A percentile compares a stretch with the other conserved stretches of the same genome.
phyloP scores from a whole-genome alignment of 2,797 vertebrate genomes.

The Girardinus metallicus region DNA sequence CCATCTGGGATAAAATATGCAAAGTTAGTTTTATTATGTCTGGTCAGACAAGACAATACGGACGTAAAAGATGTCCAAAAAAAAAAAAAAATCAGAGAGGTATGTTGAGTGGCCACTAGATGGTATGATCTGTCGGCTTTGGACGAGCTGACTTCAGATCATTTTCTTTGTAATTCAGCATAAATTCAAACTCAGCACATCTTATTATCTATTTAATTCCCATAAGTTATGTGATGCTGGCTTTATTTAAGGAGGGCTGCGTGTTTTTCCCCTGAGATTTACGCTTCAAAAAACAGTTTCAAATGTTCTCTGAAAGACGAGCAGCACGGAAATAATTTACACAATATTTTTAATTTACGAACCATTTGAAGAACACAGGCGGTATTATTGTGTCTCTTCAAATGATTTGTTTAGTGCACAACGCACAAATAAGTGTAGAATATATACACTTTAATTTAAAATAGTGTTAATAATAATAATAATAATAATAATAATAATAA shows the following conservation, averaged over 20 bases:
- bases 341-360: neutral
- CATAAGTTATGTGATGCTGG: neutral
- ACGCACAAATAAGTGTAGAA: neutral
- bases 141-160: constrained; percentile 14
- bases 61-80: constrained; percentile 8
- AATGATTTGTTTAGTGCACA: neutral
- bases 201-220: neutral
- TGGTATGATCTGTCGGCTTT: constrained; percentile 64
- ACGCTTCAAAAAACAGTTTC: neutral
- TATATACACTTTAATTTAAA: neutral
- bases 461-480: neutral
- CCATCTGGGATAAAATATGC: neutral
- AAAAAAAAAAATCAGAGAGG: constrained; percentile 23
- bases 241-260: neutral
- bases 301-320: neutral
- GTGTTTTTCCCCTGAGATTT: neutral
- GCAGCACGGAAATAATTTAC: neutral
- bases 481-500: neutral
- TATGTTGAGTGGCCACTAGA: constrained; percentile 73
- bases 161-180: neutral
- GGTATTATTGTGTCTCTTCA: neutral
- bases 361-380: neutral
- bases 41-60: neutral
- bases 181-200: neutral
- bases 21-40: neutral